These are phyloP conservation scores for Lonchura striata DNA, from an alignment of 2,113 vertebrate species.

Conservation along the genomic window DNA sequence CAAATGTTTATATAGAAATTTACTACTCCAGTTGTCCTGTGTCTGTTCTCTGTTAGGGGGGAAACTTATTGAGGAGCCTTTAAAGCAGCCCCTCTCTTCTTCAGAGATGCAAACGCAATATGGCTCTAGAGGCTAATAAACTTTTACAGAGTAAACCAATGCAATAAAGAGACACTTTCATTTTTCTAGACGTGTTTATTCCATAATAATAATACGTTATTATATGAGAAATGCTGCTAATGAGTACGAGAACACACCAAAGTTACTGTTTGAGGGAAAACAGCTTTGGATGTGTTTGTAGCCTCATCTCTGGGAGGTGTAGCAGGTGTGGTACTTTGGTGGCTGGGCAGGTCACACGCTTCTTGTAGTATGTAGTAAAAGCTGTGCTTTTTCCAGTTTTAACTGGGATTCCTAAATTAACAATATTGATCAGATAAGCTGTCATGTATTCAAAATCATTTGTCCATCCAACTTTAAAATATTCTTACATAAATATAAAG, in stretches of 20 bases:
- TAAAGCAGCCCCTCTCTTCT: not conserved
- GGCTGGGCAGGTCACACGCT: fast-evolving
- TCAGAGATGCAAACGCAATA: not conserved
- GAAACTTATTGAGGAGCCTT: not conserved
- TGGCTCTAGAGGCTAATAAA: not conserved
- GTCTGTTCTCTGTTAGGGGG: not conserved
- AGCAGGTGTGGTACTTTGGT: not conserved
- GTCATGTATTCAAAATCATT: not conserved
- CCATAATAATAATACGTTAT: not conserved
- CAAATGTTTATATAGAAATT: not conserved
- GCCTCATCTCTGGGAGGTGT: not conserved
- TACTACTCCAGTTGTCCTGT: not conserved
- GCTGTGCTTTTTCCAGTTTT: not conserved
- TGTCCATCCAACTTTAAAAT: not conserved
- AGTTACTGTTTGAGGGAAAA: not conserved
- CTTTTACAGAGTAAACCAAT: not conserved
- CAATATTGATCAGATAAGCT: not conserved
- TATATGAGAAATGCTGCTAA: not conserved
- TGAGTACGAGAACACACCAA: not conserved
- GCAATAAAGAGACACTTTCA: not conserved
- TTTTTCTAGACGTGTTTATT: not conserved
- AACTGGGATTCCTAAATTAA: not conserved
- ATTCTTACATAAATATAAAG: not conserved
- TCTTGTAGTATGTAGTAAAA: not conserved
- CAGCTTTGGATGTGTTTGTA: not conserved